A percentile compares a stretch with the other conserved stretches of the same genome.
These are phyloP conservation scores for Lampris incognitus DNA, from an alignment of 2,113 vertebrate species.

Conservation along the genomic window DNA sequence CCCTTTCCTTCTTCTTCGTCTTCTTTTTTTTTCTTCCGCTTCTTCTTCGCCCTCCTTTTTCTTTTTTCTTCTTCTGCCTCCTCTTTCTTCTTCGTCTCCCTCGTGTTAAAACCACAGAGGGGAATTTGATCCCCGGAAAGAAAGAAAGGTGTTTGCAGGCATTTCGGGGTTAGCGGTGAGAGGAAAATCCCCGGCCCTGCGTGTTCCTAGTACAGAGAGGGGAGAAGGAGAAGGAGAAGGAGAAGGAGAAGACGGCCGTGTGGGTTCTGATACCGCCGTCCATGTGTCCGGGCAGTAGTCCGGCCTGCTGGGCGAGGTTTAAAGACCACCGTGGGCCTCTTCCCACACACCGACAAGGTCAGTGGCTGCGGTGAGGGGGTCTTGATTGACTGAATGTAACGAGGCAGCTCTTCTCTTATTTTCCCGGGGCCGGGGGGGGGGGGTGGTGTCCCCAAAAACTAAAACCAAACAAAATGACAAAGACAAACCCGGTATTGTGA, in stretches of 20 bases:
- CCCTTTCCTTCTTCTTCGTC: too few relatives aligned
- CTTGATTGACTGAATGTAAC: slow-evolving; percentile 30
- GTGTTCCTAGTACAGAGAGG: background rate
- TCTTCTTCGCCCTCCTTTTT: too few relatives aligned
- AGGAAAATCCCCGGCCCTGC: slow-evolving; percentile 17
- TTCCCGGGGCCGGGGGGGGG: background rate
- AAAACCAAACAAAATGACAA: too few relatives aligned
- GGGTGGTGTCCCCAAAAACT: too few relatives aligned
- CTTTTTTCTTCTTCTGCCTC: too few relatives aligned
- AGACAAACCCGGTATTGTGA: too few relatives aligned
- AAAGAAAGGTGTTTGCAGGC: slow-evolving; percentile 18
- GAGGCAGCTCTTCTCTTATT: slow-evolving; percentile 19
- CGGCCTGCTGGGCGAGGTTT: slow-evolving; percentile 41
- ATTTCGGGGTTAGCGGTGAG: slow-evolving; percentile 10
- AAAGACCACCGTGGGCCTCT: slow-evolving; percentile 29
- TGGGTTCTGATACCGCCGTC: slow-evolving; percentile 45
- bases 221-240: background rate
- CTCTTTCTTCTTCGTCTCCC: too few relatives aligned
- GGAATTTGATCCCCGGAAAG: background rate
- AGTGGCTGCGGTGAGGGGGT: slow-evolving; percentile 30
- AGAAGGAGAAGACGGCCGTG: slow-evolving; percentile 26
- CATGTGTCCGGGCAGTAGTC: slow-evolving; percentile 32
- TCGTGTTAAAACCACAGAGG: too few relatives aligned
- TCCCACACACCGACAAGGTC: slow-evolving; percentile 16
- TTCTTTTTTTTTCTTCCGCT: too few relatives aligned